Evolutionary conservation across 1,140 invertebrate species (phyloP).

Genomic region (Diuraphis noxia): DNA sequence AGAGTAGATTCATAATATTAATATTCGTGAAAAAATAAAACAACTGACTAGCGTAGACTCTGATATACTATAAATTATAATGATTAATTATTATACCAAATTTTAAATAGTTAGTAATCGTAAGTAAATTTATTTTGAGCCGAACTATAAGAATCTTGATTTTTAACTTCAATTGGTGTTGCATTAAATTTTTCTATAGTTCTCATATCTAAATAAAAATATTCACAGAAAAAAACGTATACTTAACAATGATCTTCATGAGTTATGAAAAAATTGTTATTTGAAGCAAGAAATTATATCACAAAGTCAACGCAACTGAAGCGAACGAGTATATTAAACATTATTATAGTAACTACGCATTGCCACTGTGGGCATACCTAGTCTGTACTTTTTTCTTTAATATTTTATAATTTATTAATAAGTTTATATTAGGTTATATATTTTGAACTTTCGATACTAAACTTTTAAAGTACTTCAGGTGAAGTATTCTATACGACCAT

Average conservation of each 20-base stretch:
- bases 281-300: not conserved
- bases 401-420: constrained; percentile 32
- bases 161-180: not conserved
- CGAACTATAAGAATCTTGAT: not conserved
- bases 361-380: not conserved
- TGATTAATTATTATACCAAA: not conserved
- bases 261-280: not conserved
- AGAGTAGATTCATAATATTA: not conserved
- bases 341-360: not conserved
- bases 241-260: not conserved
- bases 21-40: not conserved
- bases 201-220: not conserved
- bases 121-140: not conserved
- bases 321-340: not conserved
- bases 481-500: constrained; percentile 7
- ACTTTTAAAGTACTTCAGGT: constrained; percentile 31
- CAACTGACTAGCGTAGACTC: not conserved
- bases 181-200: not conserved
- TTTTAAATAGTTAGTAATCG: not conserved
- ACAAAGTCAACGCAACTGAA: not conserved
- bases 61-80: not conserved
- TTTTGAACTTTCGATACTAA: constrained; percentile 14
- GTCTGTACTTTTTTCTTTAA: not conserved
- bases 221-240: not conserved
- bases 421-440: not conserved